Percentiles rank a stretch among this genome's conserved stretches.
Conservation (phyloP, 2,888 invertebrate genomes). For the Coelogynopora nodosa region DNA sequence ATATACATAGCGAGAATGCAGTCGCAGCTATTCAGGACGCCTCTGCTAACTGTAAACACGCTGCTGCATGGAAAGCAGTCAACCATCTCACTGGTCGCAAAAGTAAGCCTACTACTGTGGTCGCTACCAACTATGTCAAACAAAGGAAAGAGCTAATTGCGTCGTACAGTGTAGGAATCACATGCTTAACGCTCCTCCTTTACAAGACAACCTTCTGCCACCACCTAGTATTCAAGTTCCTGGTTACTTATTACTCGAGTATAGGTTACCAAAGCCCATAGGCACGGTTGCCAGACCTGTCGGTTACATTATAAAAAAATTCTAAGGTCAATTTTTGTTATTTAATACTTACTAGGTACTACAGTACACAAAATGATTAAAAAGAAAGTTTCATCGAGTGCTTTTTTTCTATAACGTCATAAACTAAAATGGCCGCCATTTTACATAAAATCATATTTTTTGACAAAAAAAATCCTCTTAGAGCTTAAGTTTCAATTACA, state of each 20-base stretch:
- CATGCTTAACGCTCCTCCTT: too few relatives aligned
- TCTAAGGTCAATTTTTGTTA: background rate
- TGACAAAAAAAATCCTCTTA: background rate
- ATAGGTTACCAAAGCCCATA: too few relatives aligned
- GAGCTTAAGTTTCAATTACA: background rate
- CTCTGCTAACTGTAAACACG: background rate
- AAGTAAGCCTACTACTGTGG: slow-evolving; percentile 1
- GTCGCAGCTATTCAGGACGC: background rate
- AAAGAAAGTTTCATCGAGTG: background rate
- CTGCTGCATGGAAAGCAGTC: slow-evolving; percentile 29
- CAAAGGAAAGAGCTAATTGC: slow-evolving; percentile 21
- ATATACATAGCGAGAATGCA: background rate
- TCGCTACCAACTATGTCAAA: background rate
- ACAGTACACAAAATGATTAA: background rate
- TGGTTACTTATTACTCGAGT: too few relatives aligned
- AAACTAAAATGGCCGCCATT: background rate
- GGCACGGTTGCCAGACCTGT: background rate
- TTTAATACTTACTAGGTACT: background rate
- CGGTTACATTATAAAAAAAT: background rate
- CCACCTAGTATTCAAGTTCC: too few relatives aligned
- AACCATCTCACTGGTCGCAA: slow-evolving; percentile 15
- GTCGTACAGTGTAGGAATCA: too few relatives aligned
- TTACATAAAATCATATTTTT: background rate
- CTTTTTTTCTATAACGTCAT: background rate
- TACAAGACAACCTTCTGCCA: too few relatives aligned